These are phyloP conservation scores for Villa cingulata DNA, from an alignment of 2,888 invertebrate species.

Conservation along the genomic window DNA sequence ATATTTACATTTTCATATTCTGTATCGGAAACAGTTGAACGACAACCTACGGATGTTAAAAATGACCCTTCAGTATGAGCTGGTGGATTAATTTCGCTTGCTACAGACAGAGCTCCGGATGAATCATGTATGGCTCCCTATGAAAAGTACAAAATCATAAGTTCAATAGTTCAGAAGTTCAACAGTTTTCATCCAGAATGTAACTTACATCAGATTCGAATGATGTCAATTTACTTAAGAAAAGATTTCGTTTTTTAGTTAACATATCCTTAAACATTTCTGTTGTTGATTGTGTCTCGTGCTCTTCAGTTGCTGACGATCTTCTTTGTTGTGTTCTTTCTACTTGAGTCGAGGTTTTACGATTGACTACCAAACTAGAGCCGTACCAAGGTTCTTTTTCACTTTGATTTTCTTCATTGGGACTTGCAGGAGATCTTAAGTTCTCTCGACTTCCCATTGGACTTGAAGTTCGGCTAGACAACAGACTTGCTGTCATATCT, in stretches of 20 bases:
- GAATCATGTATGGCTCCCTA: conserved; percentile 56
- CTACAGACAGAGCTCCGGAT: conserved; percentile 38
- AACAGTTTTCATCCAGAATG: neutral
- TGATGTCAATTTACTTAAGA: conserved; percentile 75
- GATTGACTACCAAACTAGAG: conserved; percentile 10
- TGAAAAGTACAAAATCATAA: neutral
- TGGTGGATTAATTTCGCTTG: conserved; percentile 46
- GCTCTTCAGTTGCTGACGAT: conserved; percentile 52
- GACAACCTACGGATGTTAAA: conserved; percentile 56
- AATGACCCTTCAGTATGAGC: conserved; percentile 40
- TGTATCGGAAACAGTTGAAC: conserved; percentile 88
- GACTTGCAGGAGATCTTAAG: conserved; percentile 45
- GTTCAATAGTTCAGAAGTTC: too few relatives aligned
- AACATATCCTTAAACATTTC: conserved; percentile 92
- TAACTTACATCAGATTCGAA: conserved; percentile 82
- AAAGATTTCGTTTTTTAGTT: conserved; percentile 77
- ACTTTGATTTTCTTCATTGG: conserved; percentile 25
- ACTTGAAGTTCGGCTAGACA: conserved; percentile 33
- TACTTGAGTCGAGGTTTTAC: conserved; percentile 31
- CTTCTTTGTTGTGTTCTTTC: conserved; percentile 35
- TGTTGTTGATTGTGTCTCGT: conserved; percentile 61
- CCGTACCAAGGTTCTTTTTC: conserved; percentile 7
- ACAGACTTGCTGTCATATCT: conserved; percentile 32
- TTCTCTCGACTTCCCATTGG: conserved; percentile 58
- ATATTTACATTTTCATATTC: conserved; percentile 75